Evolutionary conservation across 2,888 invertebrate genomes (phyloP), one percentile per base, ranked within the genome.

Genomic region (Corbicula japonica): DNA sequence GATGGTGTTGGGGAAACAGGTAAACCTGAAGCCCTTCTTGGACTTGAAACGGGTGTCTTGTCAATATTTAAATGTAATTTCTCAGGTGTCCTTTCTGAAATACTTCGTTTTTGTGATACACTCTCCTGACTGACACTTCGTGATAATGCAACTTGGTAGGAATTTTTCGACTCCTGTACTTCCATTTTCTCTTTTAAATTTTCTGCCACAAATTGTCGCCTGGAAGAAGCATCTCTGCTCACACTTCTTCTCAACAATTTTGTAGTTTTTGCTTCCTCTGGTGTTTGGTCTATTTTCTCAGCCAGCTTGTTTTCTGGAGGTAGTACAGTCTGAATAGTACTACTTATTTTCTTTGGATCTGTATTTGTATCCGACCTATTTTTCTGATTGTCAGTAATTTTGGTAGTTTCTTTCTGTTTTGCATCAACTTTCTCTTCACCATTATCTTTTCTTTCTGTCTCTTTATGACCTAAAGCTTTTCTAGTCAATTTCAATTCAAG

Each of bases 1-100:
- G 78, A 79, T 4, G 68, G 68, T 1, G 70, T 68, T 5, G 78
- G 78, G 3, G 78, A 79, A 2, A 46, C 48, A 0, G 78, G 74
- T 34, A 32, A 41, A 34, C 63, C 58, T 15, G 12, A 8, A 18
- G 23, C 35, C 12, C 58, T 28, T 26, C 34, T 38, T 30, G 46
- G 56, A 32, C 30, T 56, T 30, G 69, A 69, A 26, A 46, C 58
- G 12, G 41, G 58, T 12, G 44, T 23, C 38, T 58, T 28, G 30
- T 56, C 38, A 8, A 18, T 34, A 10, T 34, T 26, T 12, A 56
- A 15, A 8, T 18, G 28, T 26, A 58, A 38, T 48, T 58, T 58
- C 34, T 69, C 58, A 46, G 69, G 58, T 15, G 58, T 46, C 21
- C 23, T 58, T 1, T 34, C 38, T 23, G 48, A 26, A 12, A 21